These are phyloP conservation scores for Platycheirus albimanus DNA, from an alignment of 2,888 invertebrate genomes.

Conservation along the genomic window DNA sequence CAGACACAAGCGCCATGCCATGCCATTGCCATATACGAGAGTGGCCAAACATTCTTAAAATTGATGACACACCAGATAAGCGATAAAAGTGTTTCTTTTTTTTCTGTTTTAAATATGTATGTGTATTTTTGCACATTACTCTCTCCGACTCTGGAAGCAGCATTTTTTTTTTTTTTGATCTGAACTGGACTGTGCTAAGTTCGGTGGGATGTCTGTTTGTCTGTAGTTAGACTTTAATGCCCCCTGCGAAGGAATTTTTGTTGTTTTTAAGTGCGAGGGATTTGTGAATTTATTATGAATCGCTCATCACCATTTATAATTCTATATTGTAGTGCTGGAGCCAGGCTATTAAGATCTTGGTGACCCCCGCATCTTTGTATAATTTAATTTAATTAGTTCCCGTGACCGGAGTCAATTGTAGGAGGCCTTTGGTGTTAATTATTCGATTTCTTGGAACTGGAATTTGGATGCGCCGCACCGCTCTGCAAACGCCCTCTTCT, in stretches of 20 bases:
- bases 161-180: no score
- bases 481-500: neutral
- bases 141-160: constrained; percentile 8
- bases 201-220: neutral
- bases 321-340: constrained; percentile 2
- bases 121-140: constrained; percentile 19
- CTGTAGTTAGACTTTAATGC: constrained; percentile 2
- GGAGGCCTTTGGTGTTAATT: constrained; percentile 69
- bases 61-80: constrained; percentile 45
- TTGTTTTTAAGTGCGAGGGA: constrained; percentile 35
- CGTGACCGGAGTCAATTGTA: constrained; percentile 69
- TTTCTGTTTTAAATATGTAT: neutral
- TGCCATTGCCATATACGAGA: constrained; percentile 21
- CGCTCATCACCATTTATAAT: constrained; percentile 52
- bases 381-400: constrained; percentile 72
- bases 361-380: constrained; percentile 69
- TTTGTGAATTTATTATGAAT: constrained; percentile 47
- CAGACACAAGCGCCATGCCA: constrained; percentile 41
- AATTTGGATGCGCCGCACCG: neutral
- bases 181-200: neutral
- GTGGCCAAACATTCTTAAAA: constrained; percentile 43
- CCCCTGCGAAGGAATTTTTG: neutral
- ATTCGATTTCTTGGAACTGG: constrained; percentile 52
- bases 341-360: neutral
- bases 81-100: constrained; percentile 19